phyloP scores from a whole-genome alignment of 2,888 invertebrate species.

The Noctua janthe region DNA sequence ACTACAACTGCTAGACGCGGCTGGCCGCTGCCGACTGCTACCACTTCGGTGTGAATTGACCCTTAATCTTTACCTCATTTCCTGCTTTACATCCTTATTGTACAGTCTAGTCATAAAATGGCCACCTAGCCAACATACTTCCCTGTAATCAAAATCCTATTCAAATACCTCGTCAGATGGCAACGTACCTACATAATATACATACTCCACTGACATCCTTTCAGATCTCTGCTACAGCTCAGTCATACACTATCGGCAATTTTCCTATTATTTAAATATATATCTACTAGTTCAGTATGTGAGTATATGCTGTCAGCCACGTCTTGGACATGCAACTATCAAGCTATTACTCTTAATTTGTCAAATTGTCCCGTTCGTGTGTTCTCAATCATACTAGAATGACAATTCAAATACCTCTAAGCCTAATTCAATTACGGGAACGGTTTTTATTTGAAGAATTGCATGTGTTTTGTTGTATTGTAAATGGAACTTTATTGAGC shows the following conservation, averaged over 20 bases:
- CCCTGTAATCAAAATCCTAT: neutral
- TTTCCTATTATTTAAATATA: constrained; percentile 54
- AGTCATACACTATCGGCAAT: constrained; percentile 35
- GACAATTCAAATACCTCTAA: constrained; percentile 69
- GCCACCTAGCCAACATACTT: neutral
- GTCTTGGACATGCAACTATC: constrained; percentile 64
- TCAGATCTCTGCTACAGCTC: constrained; percentile 6
- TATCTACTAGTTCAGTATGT: neutral
- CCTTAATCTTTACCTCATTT: neutral
- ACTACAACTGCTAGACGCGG: too few species aligned
- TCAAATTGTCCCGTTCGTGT: constrained; percentile 79
- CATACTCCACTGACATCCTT: neutral
- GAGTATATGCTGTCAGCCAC: constrained; percentile 30
- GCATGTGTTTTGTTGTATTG: constrained; percentile 32
- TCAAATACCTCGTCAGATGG: neutral
- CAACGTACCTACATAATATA: neutral
- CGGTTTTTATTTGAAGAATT: constrained; percentile 50
- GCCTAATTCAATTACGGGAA: constrained; percentile 69
- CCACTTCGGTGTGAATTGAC: too few species aligned
- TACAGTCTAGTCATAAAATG: neutral
- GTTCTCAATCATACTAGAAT: constrained; percentile 72
- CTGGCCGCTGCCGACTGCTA: too few species aligned
- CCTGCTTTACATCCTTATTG: neutral
- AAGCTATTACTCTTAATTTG: constrained; percentile 85
- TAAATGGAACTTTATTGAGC: constrained; percentile 21